A percentile compares a stretch with the other conserved stretches of the same genome.
phyloP scores from a whole-genome alignment of 2,888 invertebrate genomes.

The Odontothrips loti region DNA sequence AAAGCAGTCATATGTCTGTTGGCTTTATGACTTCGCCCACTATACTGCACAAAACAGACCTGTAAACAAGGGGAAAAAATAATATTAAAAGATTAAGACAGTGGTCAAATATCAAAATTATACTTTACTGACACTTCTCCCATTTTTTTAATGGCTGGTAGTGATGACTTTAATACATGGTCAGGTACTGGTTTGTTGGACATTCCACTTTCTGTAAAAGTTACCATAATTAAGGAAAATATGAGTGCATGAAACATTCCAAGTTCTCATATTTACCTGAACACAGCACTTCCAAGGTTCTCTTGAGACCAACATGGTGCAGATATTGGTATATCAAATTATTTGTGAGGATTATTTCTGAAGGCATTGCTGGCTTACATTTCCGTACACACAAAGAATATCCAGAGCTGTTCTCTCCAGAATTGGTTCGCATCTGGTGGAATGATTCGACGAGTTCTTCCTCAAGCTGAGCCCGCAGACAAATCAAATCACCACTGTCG shows the following conservation, averaged over 20 bases:
- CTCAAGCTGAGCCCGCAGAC: not conserved
- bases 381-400: not conserved
- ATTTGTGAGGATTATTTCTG: constrained; percentile 1
- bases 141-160: not conserved
- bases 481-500: not conserved
- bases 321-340: not conserved
- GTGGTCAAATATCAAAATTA: not conserved
- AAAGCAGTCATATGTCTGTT: not conserved
- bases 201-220: not conserved
- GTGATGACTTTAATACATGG: not conserved
- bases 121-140: not conserved
- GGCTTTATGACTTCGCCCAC: not conserved
- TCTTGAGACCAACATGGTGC: not conserved
- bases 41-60: not conserved
- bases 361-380: not conserved
- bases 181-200: not conserved
- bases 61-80: not conserved
- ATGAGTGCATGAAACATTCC: no score
- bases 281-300: not conserved
- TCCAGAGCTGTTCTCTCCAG: not conserved
- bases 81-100: no score
- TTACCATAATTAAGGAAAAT: not conserved
- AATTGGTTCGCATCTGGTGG: not conserved
- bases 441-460: not conserved
- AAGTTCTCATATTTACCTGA: not conserved